These are phyloP conservation scores for Macrosoma leucophasiata DNA, from an alignment of 2,888 invertebrate genomes.

Conservation along the genomic window DNA sequence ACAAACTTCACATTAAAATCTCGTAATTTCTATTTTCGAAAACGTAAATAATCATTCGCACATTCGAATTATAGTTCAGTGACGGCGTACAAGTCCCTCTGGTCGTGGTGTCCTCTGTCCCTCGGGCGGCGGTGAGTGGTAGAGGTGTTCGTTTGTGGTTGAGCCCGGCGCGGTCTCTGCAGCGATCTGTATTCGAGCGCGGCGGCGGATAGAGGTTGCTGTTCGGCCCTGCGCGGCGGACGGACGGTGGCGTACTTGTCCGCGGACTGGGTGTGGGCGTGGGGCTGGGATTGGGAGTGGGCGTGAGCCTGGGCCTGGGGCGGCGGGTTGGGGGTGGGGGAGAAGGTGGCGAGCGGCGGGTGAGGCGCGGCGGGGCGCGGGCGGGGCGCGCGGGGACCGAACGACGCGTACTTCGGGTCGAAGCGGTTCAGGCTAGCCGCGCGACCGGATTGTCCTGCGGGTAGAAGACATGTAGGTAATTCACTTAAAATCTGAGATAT, in stretches of 20 bases:
- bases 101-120: conserved; percentile 62
- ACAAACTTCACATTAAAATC: too few relatives aligned
- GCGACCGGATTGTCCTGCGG: conserved; percentile 52
- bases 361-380: conserved; percentile 60
- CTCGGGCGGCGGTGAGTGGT: conserved; percentile 38
- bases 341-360: conserved; percentile 50
- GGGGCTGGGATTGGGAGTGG: conserved; percentile 20
- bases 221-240: conserved; percentile 48
- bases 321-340: conserved; percentile 42
- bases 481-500: too few relatives aligned
- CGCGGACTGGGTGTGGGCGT: conserved; percentile 17
- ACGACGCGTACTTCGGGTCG: conserved; percentile 77
- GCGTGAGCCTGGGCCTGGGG: conserved; percentile 31
- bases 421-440: conserved; percentile 72
- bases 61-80: conserved; percentile 69
- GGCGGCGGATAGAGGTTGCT: conserved; percentile 73
- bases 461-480: too few relatives aligned
- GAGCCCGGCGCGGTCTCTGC: conserved; percentile 70
- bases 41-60: too few relatives aligned
- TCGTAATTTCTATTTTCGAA: too few relatives aligned
- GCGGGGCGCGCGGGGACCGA: conserved; percentile 68
- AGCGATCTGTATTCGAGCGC: conserved; percentile 77
- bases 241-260: conserved; percentile 67
- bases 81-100: conserved; percentile 82
- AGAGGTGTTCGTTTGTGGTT: conserved; percentile 33